Evolutionary conservation across 2,797 vertebrate genomes (phyloP), one percentile per base, ranked within the genome.

Genomic region (Hylomyscus alleni): DNA sequence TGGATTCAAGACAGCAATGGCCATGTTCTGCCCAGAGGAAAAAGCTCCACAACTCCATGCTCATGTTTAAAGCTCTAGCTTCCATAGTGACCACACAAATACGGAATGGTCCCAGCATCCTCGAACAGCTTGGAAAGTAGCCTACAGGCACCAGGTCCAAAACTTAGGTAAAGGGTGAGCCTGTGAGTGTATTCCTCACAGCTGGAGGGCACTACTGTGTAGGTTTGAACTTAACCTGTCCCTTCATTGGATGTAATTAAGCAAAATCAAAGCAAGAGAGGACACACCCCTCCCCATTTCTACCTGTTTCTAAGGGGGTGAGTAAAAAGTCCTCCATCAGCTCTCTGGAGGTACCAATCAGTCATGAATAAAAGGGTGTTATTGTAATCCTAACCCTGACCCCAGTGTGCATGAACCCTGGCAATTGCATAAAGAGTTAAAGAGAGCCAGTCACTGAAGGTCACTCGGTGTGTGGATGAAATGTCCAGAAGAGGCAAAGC

Each of bases 321-420:
- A 5, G 10, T 11, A 80, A 52, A 54, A 34, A 3, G 0, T 3
- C 15, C 31, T 5, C 17, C 1, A 0, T 20, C n/a, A 47, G 29
- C 37, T 8, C 62, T 0, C 1, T 0, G 17, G 29, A 29, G 62
- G 62, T 6, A 1, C 22, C 34, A 40, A 34, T 34, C 2, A 19
- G 31, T 72, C 90, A 2, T 5, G 10, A 69, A 7, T 31, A 26
- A 82, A 20, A 5, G 0, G 26, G 10, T 3, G 29, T 12, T 9
- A 56, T 37, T 26, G 22, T 10, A 13, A 72, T n/a, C 17, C 69
- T 37, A 72, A 72, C 69, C 34, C 67, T 69, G 34, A 69, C 4
- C 0, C 0, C 0, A 0, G 11, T 20, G 2, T 2, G n/a, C 10
- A 0, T 1, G 34, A 72, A 54, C 54, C 83, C 14, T 31, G 56